Conservation (phyloP, 1,140 invertebrate genomes). For the Scaptomyza pallida region DNA sequence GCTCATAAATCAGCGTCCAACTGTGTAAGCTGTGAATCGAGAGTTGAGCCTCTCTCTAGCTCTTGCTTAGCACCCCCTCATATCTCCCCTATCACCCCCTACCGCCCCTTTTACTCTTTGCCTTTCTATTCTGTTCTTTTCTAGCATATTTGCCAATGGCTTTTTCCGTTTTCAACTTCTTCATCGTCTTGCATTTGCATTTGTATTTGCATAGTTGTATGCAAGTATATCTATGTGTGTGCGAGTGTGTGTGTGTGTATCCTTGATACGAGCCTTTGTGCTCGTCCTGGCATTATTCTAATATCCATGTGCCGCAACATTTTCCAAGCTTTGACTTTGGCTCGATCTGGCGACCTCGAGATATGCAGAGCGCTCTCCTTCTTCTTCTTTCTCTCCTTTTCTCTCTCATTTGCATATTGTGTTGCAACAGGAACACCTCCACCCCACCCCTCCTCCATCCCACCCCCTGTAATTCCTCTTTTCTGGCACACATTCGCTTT, state of each 20-base stretch:
- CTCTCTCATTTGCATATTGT: constrained; percentile 44
- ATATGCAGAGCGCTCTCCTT: constrained; percentile 4
- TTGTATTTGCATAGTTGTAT: neutral
- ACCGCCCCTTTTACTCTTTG: too few relatives aligned
- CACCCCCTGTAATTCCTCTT: constrained; percentile 4
- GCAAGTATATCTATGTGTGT: neutral
- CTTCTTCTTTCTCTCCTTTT: neutral
- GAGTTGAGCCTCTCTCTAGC: neutral
- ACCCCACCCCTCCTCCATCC: neutral
- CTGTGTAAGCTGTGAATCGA: constrained; percentile 24
- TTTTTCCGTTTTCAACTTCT: neutral
- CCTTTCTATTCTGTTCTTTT: too few relatives aligned
- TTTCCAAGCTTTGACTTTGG: constrained; percentile 26
- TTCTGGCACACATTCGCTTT: constrained; percentile 65
- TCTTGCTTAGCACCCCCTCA: neutral
- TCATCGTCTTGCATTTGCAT: constrained; percentile 13
- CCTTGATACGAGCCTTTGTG: constrained; percentile 53
- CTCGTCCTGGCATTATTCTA: constrained; percentile 67
- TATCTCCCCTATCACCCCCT: neutral
- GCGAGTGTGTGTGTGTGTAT: constrained; percentile 6
- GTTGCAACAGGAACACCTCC: neutral
- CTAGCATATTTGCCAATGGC: constrained; percentile 2
- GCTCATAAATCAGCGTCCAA: constrained; percentile 61
- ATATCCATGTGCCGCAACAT: constrained; percentile 52
- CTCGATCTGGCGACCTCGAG: constrained; percentile 59